Conservation (phyloP, 2,113 vertebrate genomes). For the Pelvicachromis taeniatus region DNA sequence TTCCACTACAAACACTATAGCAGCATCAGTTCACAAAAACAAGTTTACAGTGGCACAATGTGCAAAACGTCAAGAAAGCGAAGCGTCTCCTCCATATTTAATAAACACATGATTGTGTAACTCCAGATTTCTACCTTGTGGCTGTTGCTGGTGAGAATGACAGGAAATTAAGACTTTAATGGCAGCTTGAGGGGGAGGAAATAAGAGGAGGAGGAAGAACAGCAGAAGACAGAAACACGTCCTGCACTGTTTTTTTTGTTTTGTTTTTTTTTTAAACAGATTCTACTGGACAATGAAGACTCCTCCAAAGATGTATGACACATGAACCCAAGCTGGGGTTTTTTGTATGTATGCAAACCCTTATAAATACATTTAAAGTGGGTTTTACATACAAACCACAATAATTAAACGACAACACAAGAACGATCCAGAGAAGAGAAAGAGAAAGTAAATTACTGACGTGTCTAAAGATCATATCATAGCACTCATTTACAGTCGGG, state of each 20-base stretch:
- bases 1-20: constrained; percentile 43
- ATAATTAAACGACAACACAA: not conserved
- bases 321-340: not conserved
- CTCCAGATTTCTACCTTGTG: not conserved
- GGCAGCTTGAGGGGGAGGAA: constrained; percentile 4
- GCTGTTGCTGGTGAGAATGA: not conserved
- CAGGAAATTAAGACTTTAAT: constrained; percentile 19
- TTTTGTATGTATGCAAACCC: not conserved
- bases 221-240: not conserved
- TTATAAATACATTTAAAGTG: not conserved
- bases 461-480: constrained; percentile 13
- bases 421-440: not conserved
- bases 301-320: not conserved
- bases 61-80: constrained; percentile 4
- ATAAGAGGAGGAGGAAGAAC: not conserved
- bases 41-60: constrained; percentile 14
- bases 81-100: constrained; percentile 6
- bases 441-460: not conserved
- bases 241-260: constrained; percentile 14
- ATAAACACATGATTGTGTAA: constrained; percentile 17
- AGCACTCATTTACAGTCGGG: constrained; percentile 6
- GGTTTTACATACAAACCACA: not conserved
- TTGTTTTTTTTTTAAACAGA: constrained; percentile 27
- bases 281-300: not conserved
- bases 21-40: constrained; percentile 2